Evolutionary conservation across 2,113 vertebrate genomes (phyloP).

Genomic region (Archocentrus centrarchus): DNA sequence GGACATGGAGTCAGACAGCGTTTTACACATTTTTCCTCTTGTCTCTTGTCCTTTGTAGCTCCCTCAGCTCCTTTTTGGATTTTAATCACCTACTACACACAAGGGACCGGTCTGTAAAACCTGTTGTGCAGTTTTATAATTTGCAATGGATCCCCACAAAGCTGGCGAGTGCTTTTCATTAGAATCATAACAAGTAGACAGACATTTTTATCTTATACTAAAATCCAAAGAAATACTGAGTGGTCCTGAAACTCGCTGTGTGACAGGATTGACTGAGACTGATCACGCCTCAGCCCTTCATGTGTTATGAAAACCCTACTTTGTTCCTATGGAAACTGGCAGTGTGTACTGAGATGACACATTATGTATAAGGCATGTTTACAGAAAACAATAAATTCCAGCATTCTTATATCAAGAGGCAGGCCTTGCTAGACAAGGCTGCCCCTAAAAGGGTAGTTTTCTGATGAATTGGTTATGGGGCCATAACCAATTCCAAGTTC

Average conservation of each 20-base stretch:
- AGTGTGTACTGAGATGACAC: slow-evolving; percentile 49
- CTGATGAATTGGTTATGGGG: slow-evolving; percentile 37
- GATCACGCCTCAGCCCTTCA: slow-evolving; percentile 30
- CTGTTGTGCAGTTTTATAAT: slow-evolving; percentile 65
- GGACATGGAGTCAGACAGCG: slow-evolving; percentile 72
- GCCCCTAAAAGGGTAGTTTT: slow-evolving; percentile 19
- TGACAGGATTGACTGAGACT: slow-evolving; percentile 39
- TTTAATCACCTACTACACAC: slow-evolving; percentile 57
- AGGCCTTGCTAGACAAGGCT: slow-evolving; percentile 18
- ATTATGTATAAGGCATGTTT: slow-evolving; percentile 72
- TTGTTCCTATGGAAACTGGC: slow-evolving; percentile 70
- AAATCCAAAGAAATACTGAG: slow-evolving; percentile 34
- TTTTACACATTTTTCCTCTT: slow-evolving; percentile 75
- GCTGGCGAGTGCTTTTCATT: slow-evolving; percentile 67
- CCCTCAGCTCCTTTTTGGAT: slow-evolving; percentile 40
- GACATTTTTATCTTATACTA: slow-evolving; percentile 50
- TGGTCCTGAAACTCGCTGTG: slow-evolving; percentile 9
- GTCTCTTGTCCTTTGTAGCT: slow-evolving; percentile 49
- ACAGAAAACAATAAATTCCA: slow-evolving; percentile 80
- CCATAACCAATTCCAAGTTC: background rate
- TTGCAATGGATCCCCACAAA: slow-evolving; percentile 59
- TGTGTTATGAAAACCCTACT: slow-evolving; percentile 68
- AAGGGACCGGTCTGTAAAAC: slow-evolving; percentile 70
- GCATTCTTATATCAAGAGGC: slow-evolving; percentile 65
- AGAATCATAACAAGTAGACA: slow-evolving; percentile 39